Conservation (phyloP, 2,113 vertebrate genomes). For the Ia io region DNA sequence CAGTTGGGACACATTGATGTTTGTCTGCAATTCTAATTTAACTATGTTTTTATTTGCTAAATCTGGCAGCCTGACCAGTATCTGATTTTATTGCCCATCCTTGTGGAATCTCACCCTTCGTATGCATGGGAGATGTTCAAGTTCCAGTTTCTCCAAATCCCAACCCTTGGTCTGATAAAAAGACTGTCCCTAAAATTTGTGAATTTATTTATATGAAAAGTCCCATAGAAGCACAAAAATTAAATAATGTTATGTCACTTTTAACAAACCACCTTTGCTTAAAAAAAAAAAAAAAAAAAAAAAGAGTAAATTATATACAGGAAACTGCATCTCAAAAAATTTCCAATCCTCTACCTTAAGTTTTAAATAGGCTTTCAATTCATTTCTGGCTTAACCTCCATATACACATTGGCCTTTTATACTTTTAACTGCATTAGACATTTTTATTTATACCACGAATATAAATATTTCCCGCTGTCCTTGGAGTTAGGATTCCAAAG, state of each 20-base stretch:
- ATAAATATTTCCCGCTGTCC: neutral
- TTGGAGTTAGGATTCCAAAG: neutral
- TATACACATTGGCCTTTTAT: neutral
- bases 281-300: neutral
- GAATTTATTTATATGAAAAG: constrained; percentile 4
- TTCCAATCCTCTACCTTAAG: neutral
- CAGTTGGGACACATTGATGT: neutral
- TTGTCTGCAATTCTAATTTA: neutral
- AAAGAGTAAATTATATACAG: neutral
- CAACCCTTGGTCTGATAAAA: neutral
- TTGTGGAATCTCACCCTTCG: neutral
- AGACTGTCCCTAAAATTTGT: neutral
- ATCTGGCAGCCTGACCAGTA: neutral
- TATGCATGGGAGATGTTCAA: too few species aligned
- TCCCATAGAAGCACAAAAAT: neutral
- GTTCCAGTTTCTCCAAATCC: neutral
- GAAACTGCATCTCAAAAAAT: neutral
- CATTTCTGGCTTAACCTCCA: neutral
- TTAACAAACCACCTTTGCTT: neutral
- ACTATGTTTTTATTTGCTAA: neutral
- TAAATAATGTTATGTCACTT: neutral
- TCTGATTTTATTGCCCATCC: neutral
- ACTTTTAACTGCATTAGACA: neutral
- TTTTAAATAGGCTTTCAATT: neutral
- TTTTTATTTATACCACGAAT: neutral